phyloP scores from a whole-genome alignment of 2,888 invertebrate species.

The Anthophora plumipes region DNA sequence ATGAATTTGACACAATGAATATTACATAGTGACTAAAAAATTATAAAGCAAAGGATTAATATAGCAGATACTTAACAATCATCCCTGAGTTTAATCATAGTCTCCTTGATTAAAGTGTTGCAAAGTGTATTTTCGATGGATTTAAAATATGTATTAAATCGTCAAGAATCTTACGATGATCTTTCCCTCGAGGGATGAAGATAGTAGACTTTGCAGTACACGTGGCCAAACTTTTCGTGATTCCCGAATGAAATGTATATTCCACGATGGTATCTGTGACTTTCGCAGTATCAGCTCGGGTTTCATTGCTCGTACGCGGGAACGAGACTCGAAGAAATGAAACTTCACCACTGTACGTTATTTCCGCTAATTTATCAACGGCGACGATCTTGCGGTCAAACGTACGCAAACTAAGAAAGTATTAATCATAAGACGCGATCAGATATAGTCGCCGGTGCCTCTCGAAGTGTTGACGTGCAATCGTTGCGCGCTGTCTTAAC shows the following conservation, averaged over 20 bases:
- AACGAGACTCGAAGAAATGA: constrained; percentile 32
- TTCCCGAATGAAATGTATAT: constrained; percentile 5
- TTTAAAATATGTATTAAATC: not conserved
- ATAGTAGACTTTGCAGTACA: not conserved
- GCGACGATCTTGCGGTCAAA: constrained; percentile 55
- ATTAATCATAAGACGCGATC: constrained; percentile 60
- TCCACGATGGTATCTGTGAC: constrained; percentile 22
- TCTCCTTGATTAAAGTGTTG: not conserved
- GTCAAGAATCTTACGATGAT: not conserved
- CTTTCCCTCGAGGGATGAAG: not conserved
- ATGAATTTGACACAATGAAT: no score
- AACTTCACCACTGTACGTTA: constrained; percentile 34
- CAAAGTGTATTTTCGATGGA: not conserved
- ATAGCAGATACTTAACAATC: not conserved
- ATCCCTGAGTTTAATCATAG: no score
- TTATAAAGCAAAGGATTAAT: no score
- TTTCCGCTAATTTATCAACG: constrained; percentile 61
- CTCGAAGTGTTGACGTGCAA: constrained; percentile 45
- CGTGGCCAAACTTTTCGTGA: constrained; percentile 3
- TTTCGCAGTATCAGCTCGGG: constrained; percentile 40
- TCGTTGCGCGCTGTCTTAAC: constrained; percentile 24
- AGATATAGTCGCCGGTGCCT: constrained; percentile 31
- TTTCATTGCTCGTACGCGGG: constrained; percentile 35
- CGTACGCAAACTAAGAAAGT: constrained; percentile 52
- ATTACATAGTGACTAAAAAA: no score